phyloP scores from a whole-genome alignment of 2,113 vertebrate species.

The Lathamus discolor region DNA sequence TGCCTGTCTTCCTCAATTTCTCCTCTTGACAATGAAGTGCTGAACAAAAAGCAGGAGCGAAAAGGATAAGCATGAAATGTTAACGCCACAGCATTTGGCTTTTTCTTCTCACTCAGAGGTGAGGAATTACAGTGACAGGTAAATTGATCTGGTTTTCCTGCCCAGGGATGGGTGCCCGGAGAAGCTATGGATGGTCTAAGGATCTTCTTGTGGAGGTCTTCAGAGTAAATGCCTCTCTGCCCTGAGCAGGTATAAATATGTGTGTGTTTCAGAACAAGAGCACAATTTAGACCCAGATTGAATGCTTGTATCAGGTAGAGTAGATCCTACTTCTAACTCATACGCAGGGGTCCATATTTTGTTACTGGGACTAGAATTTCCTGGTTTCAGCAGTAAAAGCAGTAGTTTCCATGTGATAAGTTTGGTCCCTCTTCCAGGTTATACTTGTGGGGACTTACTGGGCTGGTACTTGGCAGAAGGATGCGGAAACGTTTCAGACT shows the following conservation, averaged over 20 bases:
- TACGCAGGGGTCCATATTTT: fast-evolving
- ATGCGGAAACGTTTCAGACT: neutral
- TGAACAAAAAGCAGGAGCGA: neutral
- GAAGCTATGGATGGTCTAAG: neutral
- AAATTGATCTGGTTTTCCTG: conserved; percentile 2
- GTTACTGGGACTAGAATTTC: neutral
- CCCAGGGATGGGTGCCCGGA: neutral
- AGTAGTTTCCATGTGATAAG: neutral
- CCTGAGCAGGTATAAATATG: too few species aligned
- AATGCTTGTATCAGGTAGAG: neutral
- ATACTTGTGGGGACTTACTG: neutral
- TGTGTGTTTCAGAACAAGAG: neutral
- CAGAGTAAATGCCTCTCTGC: neutral
- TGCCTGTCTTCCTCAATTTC: conserved; percentile 8
- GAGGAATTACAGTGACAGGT: conserved; percentile 24
- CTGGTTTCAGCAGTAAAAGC: neutral
- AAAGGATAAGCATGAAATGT: neutral
- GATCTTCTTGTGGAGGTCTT: neutral
- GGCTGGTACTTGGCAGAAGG: neutral
- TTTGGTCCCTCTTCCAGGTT: neutral
- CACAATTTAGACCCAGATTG: neutral
- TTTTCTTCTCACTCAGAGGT: neutral
- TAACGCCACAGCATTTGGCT: neutral
- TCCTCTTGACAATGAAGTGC: neutral
- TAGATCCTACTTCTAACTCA: neutral